A percentile compares a stretch with the other conserved stretches of the same genome.
Conservation (phyloP, 2,888 invertebrate species). For the Dorcus parallelipipedus region DNA sequence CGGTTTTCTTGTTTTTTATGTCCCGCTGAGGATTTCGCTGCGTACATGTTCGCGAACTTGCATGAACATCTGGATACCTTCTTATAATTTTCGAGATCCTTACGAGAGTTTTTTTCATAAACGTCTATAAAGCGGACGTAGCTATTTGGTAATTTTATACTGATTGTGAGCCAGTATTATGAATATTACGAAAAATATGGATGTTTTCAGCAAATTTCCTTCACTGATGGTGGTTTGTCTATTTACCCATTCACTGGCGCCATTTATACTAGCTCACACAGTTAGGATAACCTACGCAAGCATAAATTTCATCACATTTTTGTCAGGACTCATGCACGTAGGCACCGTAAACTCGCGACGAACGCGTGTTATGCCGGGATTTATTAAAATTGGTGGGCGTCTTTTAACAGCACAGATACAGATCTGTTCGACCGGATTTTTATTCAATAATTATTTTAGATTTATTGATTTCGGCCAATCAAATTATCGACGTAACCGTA, state of each 20-base stretch:
- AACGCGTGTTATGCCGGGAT: slow-evolving; percentile 11
- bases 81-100: too few species aligned
- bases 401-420: slow-evolving; percentile 6
- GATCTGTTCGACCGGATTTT: neutral
- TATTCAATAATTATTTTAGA: slow-evolving; percentile 12
- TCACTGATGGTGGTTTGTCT: slow-evolving; percentile 1
- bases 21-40: too few species aligned
- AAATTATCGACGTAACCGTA: slow-evolving; percentile 9
- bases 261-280: slow-evolving; percentile 12
- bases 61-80: too few species aligned
- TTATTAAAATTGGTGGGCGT: slow-evolving; percentile 17
- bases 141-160: too few species aligned
- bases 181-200: too few species aligned
- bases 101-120: too few species aligned
- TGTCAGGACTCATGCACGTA: slow-evolving; percentile 1
- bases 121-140: too few species aligned
- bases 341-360: slow-evolving; percentile 7
- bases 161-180: too few species aligned
- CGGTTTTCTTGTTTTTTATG: too few species aligned
- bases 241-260: slow-evolving; percentile 12
- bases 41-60: too few species aligned
- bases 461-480: slow-evolving; percentile 8
- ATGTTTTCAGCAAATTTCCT: too few species aligned
- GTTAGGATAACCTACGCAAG: slow-evolving; percentile 12
- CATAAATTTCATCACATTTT: slow-evolving; percentile 11